These are phyloP conservation scores for Eristalis pertinax DNA, from an alignment of 2,888 invertebrate genomes.

Conservation along the genomic window DNA sequence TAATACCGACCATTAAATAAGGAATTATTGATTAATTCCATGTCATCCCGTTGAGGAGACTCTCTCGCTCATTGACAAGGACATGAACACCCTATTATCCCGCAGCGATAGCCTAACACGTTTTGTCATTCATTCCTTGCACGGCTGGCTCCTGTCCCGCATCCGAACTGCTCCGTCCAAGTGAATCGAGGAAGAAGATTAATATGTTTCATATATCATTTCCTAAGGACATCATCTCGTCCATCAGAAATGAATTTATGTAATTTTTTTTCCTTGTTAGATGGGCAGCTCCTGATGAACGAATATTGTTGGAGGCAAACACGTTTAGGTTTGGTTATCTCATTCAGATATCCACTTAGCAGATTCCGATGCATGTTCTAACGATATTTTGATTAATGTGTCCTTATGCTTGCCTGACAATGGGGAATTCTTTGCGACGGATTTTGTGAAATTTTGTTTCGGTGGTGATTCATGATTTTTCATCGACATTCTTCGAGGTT, in stretches of 20 bases:
- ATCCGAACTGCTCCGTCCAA: neutral
- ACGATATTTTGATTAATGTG: slow-evolving; percentile 22
- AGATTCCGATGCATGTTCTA: slow-evolving; percentile 2
- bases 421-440: neutral
- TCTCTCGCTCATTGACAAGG: neutral
- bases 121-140: slow-evolving; percentile 12
- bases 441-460: neutral
- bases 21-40: neutral
- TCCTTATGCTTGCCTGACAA: neutral
- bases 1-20: neutral
- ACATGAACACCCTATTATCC: neutral
- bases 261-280: neutral
- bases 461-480: neutral
- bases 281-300: slow-evolving; percentile 3
- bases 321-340: neutral
- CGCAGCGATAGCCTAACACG: slow-evolving; percentile 16
- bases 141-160: neutral
- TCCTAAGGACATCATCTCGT: slow-evolving; percentile 28
- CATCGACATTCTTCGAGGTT: neutral
- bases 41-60: neutral
- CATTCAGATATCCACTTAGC: slow-evolving; percentile 2
- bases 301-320: slow-evolving; percentile 3
- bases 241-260: slow-evolving; percentile 24
- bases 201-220: slow-evolving; percentile 36
- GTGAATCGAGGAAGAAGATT: slow-evolving; percentile 12